Evolutionary conservation across 1,140 invertebrate genomes (phyloP), one percentile per base, ranked within the genome.

Genomic region (Drosophila micromelanica): DNA sequence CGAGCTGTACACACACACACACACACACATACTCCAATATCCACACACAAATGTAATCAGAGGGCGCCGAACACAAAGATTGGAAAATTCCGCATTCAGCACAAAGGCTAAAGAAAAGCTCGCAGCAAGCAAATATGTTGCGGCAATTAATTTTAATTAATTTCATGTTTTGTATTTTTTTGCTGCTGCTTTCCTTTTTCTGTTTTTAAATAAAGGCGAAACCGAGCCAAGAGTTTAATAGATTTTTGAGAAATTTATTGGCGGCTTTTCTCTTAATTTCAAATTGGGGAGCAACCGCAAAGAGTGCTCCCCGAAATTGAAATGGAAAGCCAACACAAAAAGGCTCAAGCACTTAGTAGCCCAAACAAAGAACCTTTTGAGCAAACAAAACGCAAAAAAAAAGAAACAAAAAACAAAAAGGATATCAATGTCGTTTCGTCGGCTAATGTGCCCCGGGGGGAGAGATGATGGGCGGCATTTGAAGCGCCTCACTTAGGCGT

Each of bases 91-190:
- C 52, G 7, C 27, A 63, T 65, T 78, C 56, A 49, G 52, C 17
- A 55, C 23, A 27, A 49, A 38, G 20, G 42, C 56, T 57, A 65
- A 68, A 60, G 69, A 65, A 82, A 75, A 71, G 20, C 73, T 60
- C 17, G 17, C 23, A 64, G 52, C 68, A 72, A 68, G 42, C 70
- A 87, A 87, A 86, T 87, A 86, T 79, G 78, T 68, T 70, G 52
- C 30, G 60, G 64, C 72, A 86, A 81, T 82, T 87, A 86, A 89
- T 82, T 87, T 87, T 82, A 87, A 87, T 87, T 87, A 87, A 87
- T 89, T 79, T 89, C 68, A 81, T 79, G 49, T 38, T 61, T 42
- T 40, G 67, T 42, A 15, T 23, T 15, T 52, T 63, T 56, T 35
- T 15, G 2, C 30, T 27, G 27, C n/a, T 49, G n/a, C 5, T 11